These are phyloP conservation scores for Pelusios castaneus DNA, from an alignment of 2,113 vertebrate species.

Conservation along the genomic window DNA sequence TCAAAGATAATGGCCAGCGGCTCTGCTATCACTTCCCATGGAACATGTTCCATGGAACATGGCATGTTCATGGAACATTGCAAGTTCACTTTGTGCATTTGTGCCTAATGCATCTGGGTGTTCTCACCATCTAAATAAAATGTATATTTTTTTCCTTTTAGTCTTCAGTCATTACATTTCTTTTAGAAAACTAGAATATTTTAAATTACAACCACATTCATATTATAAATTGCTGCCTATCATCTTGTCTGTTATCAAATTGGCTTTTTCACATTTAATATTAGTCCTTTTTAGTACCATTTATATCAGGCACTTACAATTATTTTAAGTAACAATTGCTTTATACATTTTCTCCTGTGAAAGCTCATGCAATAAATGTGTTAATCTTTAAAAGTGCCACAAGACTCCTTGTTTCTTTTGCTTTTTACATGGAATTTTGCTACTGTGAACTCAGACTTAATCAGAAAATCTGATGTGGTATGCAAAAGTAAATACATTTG, in stretches of 20 bases:
- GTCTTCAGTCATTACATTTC: background rate
- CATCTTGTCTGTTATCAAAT: background rate
- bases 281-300: background rate
- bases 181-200: background rate
- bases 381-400: too few relatives aligned
- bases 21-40: too few relatives aligned
- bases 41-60: background rate
- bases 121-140: background rate
- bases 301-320: background rate
- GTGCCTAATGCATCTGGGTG: background rate
- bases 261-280: background rate
- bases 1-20: too few relatives aligned
- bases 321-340: conserved; percentile 5
- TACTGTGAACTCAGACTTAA: conserved; percentile 41
- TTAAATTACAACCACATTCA: background rate
- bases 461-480: conserved; percentile 9
- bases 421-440: background rate
- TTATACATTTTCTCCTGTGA: too few relatives aligned
- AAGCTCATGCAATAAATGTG: too few relatives aligned
- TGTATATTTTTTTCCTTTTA: background rate
- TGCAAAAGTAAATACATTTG: conserved; percentile 18
- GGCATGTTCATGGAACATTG: too few relatives aligned
- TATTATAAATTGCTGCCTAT: background rate
- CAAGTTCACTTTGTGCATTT: background rate
- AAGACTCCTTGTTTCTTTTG: background rate